Evolutionary conservation across 1,140 invertebrate species (phyloP), one percentile per base, ranked within the genome.

Genomic region (Tetramorium simillimum): DNA sequence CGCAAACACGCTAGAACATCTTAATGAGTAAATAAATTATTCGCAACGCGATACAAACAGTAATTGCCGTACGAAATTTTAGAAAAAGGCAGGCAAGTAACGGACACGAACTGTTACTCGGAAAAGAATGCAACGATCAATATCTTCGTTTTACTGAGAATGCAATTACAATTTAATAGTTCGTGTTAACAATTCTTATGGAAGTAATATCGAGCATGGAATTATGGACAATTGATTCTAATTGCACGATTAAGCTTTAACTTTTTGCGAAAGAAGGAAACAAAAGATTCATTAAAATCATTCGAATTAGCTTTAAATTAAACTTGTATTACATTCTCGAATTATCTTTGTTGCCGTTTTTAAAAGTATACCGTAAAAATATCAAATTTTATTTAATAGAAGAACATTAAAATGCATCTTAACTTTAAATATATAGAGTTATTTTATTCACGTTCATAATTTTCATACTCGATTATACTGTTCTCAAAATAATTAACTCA

Each of bases 21-120:
- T 84, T 84, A 84, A 73, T 73, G 69, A 73, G 18, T 84, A 73
- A 84, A 84, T 84, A 84, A 84, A 84, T 84, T 73, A 73, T 73
- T 82, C 14, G 40, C 53, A 46, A 14, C 4, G 21, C 21, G 37
- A 58, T 73, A 58, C 53, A 56, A 70, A 43, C 37, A 53, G 37
- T 58, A 58, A 51, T 56, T 46, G 51, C 24, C 9, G 65, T 40
- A 37, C 69, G 51, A 72, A 82, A 58, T 72, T 84, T 73, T 4
- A 60, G 72, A 63, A 24, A 67, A 40, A 62, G 33, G n/a, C 46
- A 40, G 33, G 24, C 16, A 69, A 56, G 33, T n/a, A 69, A 40
- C 37, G 14, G 18, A 14, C 78, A 49, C 33, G 62, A 56, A 40
- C 33, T 49, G 33, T 69, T 69, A 69, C 49, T 81, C 46, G 43